Evolutionary conservation across 2,888 invertebrate genomes (phyloP).

Genomic region (Nasonia oneida): DNA sequence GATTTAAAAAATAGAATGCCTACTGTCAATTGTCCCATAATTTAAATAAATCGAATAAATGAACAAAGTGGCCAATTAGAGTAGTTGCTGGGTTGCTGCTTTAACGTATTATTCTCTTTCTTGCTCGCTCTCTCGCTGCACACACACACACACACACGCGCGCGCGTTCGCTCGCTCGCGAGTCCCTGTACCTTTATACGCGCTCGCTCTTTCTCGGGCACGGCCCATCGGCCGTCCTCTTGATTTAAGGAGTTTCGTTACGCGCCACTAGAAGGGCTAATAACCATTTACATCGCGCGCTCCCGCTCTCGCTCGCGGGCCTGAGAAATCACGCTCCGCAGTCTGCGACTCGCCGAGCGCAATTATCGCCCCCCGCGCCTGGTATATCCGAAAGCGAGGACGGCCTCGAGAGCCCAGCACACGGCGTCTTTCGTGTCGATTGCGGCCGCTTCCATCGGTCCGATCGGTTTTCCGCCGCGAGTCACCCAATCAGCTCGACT

Average conservation of each 20-base stretch:
- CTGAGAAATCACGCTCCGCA: constrained; percentile 63
- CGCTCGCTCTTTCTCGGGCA: constrained; percentile 41
- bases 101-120: constrained; percentile 63
- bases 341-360: constrained; percentile 20
- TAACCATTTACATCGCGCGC: constrained; percentile 56
- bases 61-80: constrained; percentile 80
- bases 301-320: constrained; percentile 27
- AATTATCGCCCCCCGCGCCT: constrained; percentile 29
- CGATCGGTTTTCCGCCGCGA: not conserved
- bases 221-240: constrained; percentile 57
- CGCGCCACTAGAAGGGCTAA: constrained; percentile 61
- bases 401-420: not conserved
- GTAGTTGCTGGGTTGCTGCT: constrained; percentile 76
- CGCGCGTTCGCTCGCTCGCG: not conserved
- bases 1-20: constrained; percentile 80
- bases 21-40: constrained; percentile 80
- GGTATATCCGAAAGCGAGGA: not conserved
- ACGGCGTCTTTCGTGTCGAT: constrained; percentile 38
- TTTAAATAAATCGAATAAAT: constrained; percentile 80
- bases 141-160: constrained; percentile 28
- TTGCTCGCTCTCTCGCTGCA: constrained; percentile 4
- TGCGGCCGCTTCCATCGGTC: not conserved
- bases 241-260: constrained; percentile 62
- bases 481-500: constrained; percentile 36
- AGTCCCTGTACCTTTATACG: constrained; percentile 37